phyloP scores from a whole-genome alignment of 1,140 invertebrate species.

The Cepaea nemoralis region DNA sequence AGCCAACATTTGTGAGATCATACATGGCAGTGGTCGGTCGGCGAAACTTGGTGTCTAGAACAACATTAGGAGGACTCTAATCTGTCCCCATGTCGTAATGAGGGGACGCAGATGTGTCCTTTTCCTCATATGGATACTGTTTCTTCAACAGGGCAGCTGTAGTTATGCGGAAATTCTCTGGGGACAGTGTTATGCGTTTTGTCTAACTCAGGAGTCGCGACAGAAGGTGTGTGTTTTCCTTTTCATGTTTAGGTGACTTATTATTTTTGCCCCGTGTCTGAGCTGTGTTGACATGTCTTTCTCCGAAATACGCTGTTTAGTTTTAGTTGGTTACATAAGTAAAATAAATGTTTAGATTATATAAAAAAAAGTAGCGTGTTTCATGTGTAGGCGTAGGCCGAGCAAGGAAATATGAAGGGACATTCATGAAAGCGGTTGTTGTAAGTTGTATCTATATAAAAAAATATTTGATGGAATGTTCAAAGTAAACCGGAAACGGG shows the following conservation, averaged over 20 bases:
- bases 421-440: too few relatives aligned
- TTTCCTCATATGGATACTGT: constrained; percentile 15
- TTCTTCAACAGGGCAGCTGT: constrained; percentile 13
- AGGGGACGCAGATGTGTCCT: background rate
- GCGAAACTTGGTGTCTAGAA: background rate
- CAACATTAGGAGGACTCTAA: too few relatives aligned
- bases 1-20: background rate
- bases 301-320: too few relatives aligned
- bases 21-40: background rate
- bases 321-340: too few relatives aligned
- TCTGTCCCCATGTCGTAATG: constrained; percentile 29
- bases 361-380: too few relatives aligned
- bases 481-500: too few relatives aligned
- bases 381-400: too few relatives aligned
- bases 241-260: background rate
- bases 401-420: too few relatives aligned
- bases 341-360: too few relatives aligned
- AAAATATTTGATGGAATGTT: too few relatives aligned
- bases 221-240: constrained; percentile 13
- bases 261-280: too few relatives aligned
- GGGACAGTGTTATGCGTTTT: constrained; percentile 32
- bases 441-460: too few relatives aligned
- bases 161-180: constrained; percentile 24
- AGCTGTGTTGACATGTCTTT: background rate
- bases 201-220: constrained; percentile 25